Conservation (phyloP, 2,888 invertebrate species). For the Philonicus albiceps region DNA sequence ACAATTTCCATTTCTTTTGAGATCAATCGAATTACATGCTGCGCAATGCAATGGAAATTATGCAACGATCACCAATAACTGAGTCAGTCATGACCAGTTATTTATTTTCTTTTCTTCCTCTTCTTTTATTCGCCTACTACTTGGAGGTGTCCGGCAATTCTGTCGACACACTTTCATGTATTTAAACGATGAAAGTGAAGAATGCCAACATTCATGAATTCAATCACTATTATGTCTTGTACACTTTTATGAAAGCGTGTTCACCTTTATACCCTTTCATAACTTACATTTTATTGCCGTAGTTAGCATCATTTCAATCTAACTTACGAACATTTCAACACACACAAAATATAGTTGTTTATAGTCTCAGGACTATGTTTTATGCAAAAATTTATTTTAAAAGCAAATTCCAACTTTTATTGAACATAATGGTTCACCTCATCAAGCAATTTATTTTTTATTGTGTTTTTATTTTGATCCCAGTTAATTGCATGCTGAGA, state of each 20-base stretch:
- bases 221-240: background rate
- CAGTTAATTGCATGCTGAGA: background rate
- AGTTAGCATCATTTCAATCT: background rate
- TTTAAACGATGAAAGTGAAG: background rate
- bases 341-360: background rate
- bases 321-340: background rate
- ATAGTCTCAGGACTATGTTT: background rate
- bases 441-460: background rate
- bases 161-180: background rate
- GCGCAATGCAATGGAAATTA: background rate
- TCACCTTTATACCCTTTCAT: background rate
- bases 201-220: background rate
- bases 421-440: background rate
- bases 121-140: background rate
- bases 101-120: background rate
- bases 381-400: background rate
- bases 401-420: background rate
- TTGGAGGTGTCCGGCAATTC: background rate
- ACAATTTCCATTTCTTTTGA: background rate
- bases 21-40: conserved; percentile 2
- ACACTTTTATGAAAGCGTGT: background rate
- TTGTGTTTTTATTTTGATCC: background rate
- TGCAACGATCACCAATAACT: background rate
- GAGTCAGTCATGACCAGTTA: background rate
- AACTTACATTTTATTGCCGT: background rate